Evolutionary conservation across 2,797 vertebrate genomes (phyloP).

Genomic region (Agapornis canus): DNA sequence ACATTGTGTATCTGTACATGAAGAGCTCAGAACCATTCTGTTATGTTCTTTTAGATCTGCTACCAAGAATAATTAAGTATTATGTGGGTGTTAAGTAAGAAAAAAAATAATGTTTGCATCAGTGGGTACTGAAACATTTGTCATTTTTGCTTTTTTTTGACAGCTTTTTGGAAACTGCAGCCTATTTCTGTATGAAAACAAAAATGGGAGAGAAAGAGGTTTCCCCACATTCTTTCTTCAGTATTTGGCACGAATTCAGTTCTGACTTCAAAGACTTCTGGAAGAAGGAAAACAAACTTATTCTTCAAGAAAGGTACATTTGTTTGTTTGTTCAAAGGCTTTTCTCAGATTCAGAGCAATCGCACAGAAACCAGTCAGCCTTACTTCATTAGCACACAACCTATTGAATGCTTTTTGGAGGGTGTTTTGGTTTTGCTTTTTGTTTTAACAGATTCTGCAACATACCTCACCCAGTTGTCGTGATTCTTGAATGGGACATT

Average conservation of each 20-base stretch:
- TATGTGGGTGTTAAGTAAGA: conserved; percentile 10
- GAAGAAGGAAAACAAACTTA: conserved; percentile 95
- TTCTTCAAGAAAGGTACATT: conserved; percentile 91
- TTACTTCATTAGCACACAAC: conserved; percentile 7
- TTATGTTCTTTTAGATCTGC: background rate
- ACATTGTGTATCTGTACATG: background rate
- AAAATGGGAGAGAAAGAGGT: conserved; percentile 95
- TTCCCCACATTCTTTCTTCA: conserved; percentile 91
- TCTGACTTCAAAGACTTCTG: conserved; percentile 96
- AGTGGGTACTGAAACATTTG: conserved; percentile 38
- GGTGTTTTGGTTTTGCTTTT: background rate
- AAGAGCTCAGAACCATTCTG: background rate
- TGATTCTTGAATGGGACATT: background rate
- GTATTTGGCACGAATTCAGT: conserved; percentile 95
- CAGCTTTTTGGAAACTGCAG: conserved; percentile 92
- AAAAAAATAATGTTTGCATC: background rate
- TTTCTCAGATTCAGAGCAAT: conserved; percentile 42
- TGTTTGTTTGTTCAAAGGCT: conserved; percentile 66
- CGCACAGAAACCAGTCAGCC: background rate
- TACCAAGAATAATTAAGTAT: background rate
- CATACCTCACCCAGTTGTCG: background rate
- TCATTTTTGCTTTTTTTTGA: conserved; percentile 56
- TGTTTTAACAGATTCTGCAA: background rate
- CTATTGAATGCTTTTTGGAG: background rate
- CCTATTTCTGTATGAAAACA: conserved; percentile 92